Evolutionary conservation across 1,140 invertebrate genomes (phyloP).

Genomic region (Aphidius ervi): DNA sequence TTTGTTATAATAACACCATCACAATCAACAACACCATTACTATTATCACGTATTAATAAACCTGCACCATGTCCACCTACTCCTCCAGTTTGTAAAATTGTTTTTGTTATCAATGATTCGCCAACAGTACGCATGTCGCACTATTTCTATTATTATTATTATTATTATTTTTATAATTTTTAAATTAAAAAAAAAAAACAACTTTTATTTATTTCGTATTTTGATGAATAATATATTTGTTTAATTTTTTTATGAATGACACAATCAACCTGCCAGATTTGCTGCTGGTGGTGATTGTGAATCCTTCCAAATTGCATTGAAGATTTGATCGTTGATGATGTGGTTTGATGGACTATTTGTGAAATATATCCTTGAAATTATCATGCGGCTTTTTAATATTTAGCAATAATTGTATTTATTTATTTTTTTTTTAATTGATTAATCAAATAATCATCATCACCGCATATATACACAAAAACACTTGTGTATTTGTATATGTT

Average conservation of each 20-base stretch:
- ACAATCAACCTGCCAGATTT: conserved; percentile 38
- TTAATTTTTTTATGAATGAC: conserved; percentile 1
- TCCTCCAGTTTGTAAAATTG: conserved; percentile 32
- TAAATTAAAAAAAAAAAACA: background rate
- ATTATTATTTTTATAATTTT: background rate
- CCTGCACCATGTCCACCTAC: conserved; percentile 23
- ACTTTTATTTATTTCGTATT: background rate
- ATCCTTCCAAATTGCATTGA: conserved; percentile 21
- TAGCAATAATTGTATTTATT: background rate
- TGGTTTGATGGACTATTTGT: conserved; percentile 34
- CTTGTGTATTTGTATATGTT: background rate
- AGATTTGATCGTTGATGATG: conserved; percentile 25
- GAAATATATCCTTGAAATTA: conserved; percentile 34
- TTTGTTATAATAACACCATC: conserved; percentile 21
- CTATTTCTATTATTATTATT: conserved; percentile 19
- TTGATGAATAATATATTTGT: background rate
- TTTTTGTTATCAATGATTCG: conserved; percentile 42
- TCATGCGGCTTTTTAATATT: conserved; percentile 35
- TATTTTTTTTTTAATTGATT: background rate
- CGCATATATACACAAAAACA: background rate
- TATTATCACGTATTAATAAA: conserved; percentile 13
- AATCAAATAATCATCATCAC: background rate
- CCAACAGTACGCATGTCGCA: conserved; percentile 47
- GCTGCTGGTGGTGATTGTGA: conserved; percentile 32
- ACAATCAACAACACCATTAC: conserved; percentile 13